A percentile compares a stretch with the other conserved stretches of the same genome.
phyloP scores from a whole-genome alignment of 2,113 vertebrate species.

The Coptodon bakossiorum region DNA sequence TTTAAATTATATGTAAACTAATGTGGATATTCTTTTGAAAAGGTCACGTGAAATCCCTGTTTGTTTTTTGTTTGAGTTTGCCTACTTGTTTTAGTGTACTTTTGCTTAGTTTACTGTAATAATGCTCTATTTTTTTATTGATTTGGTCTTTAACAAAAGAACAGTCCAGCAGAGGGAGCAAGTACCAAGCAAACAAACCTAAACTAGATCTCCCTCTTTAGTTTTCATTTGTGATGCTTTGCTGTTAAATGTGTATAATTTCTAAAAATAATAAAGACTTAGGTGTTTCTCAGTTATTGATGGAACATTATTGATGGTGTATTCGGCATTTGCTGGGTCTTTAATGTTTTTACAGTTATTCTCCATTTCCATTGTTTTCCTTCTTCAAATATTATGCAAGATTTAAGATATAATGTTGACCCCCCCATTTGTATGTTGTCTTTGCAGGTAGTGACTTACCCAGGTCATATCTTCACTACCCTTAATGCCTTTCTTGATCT shows the following conservation, averaged over 20 bases:
- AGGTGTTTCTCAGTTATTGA: neutral
- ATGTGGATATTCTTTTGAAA: neutral
- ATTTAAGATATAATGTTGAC: neutral
- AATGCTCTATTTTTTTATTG: neutral
- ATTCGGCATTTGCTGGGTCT: neutral
- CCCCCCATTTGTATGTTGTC: neutral
- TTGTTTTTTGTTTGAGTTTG: neutral
- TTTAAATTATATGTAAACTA: neutral
- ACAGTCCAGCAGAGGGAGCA: conserved; percentile 40
- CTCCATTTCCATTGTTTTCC: neutral
- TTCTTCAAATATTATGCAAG: neutral
- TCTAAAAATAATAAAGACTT: neutral
- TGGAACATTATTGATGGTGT: neutral
- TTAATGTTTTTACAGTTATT: neutral
- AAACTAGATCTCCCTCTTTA: neutral
- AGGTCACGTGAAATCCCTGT: neutral
- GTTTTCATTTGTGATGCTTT: neutral
- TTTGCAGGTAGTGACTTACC: neutral
- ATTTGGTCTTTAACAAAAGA: neutral
- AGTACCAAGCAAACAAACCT: conserved; percentile 1
- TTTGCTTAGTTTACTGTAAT: neutral
- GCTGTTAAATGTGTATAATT: neutral
- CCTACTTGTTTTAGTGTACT: neutral
- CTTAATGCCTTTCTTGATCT: neutral
- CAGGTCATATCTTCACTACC: neutral